Evolutionary conservation across 2,888 invertebrate species (phyloP).

Genomic region (Ophraella communa): DNA sequence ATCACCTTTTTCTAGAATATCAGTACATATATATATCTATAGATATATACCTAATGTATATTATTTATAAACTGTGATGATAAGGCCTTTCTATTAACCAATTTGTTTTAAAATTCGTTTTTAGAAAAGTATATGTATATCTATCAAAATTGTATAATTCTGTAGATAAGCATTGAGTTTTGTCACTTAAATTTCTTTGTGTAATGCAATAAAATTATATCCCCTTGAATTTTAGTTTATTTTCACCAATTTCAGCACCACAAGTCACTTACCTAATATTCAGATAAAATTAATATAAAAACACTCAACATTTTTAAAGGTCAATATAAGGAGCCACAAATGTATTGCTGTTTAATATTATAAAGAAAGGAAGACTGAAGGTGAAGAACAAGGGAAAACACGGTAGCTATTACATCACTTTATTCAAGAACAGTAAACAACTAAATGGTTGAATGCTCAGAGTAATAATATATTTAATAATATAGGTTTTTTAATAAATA

Average conservation of each 20-base stretch:
- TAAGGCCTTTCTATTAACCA: conserved; percentile 50
- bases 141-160: conserved; percentile 37
- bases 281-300: no score
- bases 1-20: conserved; percentile 16
- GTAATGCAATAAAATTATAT: conserved; percentile 47
- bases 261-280: no score
- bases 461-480: no score
- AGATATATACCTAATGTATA: conserved; percentile 22
- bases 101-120: conserved; percentile 37
- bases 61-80: conserved; percentile 54
- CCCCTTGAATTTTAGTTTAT: conserved; percentile 3
- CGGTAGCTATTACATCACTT: no score
- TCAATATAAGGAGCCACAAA: no score
- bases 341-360: no score
- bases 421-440: no score
- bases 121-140: conserved; percentile 36
- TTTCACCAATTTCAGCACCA: not conserved
- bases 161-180: conserved; percentile 46
- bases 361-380: no score
- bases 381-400: no score
- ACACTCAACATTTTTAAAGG: no score
- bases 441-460: no score
- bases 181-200: conserved; percentile 48
- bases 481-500: no score
- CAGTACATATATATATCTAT: conserved; percentile 14